Conservation (phyloP, 2,888 invertebrate species). For the Caenorhabditis sp. region DNA sequence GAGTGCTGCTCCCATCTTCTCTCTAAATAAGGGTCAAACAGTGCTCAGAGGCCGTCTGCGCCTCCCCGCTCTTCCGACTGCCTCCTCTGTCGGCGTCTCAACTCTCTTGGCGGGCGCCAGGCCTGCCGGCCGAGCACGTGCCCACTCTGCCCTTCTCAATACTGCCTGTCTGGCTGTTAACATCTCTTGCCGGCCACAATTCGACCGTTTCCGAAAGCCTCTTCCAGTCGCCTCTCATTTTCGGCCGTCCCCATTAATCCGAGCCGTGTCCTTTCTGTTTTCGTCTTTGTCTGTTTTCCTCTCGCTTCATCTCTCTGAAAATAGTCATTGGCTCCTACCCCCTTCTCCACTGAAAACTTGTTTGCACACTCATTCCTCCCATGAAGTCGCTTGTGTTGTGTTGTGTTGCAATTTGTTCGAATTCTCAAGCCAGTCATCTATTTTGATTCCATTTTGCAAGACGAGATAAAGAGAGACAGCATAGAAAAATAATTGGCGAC, state of each 20-base stretch:
- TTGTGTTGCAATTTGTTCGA: constrained; percentile 34
- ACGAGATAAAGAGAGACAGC: background rate
- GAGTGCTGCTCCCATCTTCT: background rate
- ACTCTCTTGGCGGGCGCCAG: constrained; percentile 18
- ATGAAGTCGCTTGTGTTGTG: constrained; percentile 33
- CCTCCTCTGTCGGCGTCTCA: constrained; percentile 9
- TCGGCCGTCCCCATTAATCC: background rate
- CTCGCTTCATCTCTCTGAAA: constrained; percentile 22
- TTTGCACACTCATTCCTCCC: constrained; percentile 33
- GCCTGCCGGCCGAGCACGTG: constrained; percentile 42
- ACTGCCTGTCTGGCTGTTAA: constrained; percentile 30
- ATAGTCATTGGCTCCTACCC: constrained; percentile 25
- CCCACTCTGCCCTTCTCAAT: constrained; percentile 43
- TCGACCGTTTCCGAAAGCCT: constrained; percentile 5
- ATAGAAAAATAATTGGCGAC: background rate
- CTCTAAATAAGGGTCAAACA: constrained; percentile 36
- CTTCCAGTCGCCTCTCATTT: background rate
- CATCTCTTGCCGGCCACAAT: constrained; percentile 19
- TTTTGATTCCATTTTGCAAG: constrained; percentile 9
- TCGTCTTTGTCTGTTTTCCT: constrained; percentile 18
- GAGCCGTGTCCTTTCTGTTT: constrained; percentile 17
- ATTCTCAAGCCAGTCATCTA: background rate
- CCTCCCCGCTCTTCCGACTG: constrained; percentile 18
- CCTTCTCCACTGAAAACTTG: constrained; percentile 21
- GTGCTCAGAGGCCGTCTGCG: constrained; percentile 20